These are phyloP conservation scores for Oreohelix idahoensis DNA, from an alignment of 1,140 invertebrate genomes.

Conservation along the genomic window DNA sequence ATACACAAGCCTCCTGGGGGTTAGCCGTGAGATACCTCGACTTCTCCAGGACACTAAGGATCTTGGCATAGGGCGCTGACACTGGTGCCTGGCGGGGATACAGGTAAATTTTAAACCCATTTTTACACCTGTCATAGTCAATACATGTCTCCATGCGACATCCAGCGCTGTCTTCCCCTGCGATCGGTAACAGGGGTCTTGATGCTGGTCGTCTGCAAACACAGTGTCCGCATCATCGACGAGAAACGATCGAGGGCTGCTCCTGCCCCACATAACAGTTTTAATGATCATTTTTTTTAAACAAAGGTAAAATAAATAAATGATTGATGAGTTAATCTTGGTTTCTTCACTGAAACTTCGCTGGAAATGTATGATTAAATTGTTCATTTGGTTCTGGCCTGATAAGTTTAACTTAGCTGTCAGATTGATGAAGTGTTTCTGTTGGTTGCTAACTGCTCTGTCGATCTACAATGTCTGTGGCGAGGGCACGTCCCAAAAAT, in stretches of 20 bases:
- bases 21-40: constrained; percentile 93
- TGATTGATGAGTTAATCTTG: no score
- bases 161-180: constrained; percentile 34
- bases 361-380: no score
- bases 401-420: no score
- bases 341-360: no score
- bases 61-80: constrained; percentile 88
- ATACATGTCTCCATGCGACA: constrained; percentile 98
- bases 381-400: no score
- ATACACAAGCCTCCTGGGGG: constrained; percentile 92
- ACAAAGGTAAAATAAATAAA: no score
- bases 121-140: constrained; percentile 86
- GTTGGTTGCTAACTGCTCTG: no score
- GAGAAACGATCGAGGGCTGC: constrained; percentile 55
- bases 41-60: constrained; percentile 90
- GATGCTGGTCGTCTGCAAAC: constrained; percentile 62
- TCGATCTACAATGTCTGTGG: no score
- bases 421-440: no score
- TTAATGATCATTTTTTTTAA: no score
- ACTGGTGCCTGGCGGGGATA: constrained; percentile 83
- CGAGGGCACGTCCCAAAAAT: no score
- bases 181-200: constrained; percentile 46
- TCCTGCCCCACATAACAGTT: no score
- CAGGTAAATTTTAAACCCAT: constrained; percentile 91
- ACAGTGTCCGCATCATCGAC: constrained; percentile 61